phyloP scores from a whole-genome alignment of 2,797 vertebrate genomes.

The Chloroceryle amazona region DNA sequence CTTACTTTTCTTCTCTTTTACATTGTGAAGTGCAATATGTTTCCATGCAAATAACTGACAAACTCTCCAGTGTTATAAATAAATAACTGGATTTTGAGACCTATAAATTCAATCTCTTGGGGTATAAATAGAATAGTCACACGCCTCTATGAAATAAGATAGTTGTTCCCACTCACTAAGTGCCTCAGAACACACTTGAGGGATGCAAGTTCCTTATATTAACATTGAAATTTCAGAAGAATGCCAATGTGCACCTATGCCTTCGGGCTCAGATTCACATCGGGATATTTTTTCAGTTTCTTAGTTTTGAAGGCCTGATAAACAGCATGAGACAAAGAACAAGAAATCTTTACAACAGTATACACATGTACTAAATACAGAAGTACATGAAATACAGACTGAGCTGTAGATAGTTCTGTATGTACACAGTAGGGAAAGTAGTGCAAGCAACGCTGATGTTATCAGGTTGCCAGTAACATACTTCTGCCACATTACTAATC shows the following conservation, averaged over 20 bases:
- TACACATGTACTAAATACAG: neutral
- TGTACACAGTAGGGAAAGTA: neutral
- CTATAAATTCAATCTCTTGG: constrained; percentile 41
- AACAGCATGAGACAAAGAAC: neutral
- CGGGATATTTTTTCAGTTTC: neutral
- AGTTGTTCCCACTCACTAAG: constrained; percentile 43
- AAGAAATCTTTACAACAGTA: neutral
- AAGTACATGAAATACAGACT: neutral
- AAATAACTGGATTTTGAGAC: constrained; percentile 54
- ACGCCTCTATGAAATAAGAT: constrained; percentile 22
- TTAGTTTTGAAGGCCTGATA: neutral
- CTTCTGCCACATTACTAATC: neutral
- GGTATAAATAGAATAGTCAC: constrained; percentile 51
- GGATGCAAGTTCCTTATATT: neutral
- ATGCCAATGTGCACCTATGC: neutral
- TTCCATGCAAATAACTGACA: constrained; percentile 28
- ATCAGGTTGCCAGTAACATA: neutral
- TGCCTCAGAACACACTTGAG: constrained; percentile 59
- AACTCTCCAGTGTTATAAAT: constrained; percentile 26
- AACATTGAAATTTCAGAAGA: constrained; percentile 54
- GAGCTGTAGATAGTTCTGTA: neutral
- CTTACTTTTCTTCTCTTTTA: neutral
- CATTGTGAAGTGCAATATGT: neutral
- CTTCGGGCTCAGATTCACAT: constrained; percentile 14
- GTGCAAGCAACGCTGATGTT: neutral